Evolutionary conservation across 2,113 vertebrate genomes (phyloP).

Genomic region (Actinemys pallida): DNA sequence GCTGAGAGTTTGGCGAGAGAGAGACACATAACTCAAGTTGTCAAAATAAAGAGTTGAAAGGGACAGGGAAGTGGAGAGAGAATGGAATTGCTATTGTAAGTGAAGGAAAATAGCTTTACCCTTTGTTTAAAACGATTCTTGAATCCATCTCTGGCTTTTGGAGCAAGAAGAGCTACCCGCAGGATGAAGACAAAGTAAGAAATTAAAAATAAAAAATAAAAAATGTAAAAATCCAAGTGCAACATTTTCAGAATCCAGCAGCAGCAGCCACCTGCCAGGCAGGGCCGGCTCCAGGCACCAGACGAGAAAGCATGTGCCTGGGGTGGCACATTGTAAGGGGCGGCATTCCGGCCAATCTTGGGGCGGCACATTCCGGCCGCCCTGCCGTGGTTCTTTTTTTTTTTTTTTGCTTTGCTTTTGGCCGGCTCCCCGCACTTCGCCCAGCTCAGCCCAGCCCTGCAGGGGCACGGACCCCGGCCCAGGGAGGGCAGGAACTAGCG

Average conservation of each 20-base stretch:
- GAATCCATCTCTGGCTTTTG: neutral
- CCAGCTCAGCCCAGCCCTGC: too few relatives aligned
- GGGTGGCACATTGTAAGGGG: too few relatives aligned
- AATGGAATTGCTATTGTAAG: neutral
- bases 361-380: too few relatives aligned
- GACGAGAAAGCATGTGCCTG: too few relatives aligned
- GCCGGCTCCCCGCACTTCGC: too few relatives aligned
- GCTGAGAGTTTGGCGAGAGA: neutral
- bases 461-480: too few relatives aligned
- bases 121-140: fast-evolving
- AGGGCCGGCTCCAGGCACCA: too few relatives aligned
- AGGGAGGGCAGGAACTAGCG: too few relatives aligned
- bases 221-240: neutral
- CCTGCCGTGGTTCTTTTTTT: too few relatives aligned
- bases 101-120: neutral
- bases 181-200: neutral
- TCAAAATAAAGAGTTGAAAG: neutral
- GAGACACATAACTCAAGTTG: neutral
- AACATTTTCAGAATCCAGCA: neutral
- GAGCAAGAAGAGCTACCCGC: neutral
- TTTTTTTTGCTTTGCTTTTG: too few relatives aligned
- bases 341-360: too few relatives aligned
- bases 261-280: constrained; percentile 3
- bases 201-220: neutral
- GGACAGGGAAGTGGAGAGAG: fast-evolving